phyloP scores from a whole-genome alignment of 2,113 vertebrate species.

The Rhynchomys soricoides region DNA sequence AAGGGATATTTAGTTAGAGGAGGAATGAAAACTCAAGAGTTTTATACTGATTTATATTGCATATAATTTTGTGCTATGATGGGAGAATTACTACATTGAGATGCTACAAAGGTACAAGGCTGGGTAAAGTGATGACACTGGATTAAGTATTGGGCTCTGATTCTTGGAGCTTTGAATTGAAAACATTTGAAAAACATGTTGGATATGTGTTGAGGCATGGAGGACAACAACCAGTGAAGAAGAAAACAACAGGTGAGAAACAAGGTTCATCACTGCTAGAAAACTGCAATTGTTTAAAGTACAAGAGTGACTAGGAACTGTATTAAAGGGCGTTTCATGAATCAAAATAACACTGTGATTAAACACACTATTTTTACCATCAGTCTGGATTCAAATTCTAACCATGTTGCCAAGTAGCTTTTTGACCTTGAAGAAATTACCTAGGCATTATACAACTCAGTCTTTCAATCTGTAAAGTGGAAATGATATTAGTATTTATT shows the following conservation, averaged over 20 bases:
- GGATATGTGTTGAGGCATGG: background rate
- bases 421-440: conserved; percentile 36
- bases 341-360: background rate
- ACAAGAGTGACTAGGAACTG: background rate
- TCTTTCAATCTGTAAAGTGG: conserved; percentile 3
- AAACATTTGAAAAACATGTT: conserved; percentile 11
- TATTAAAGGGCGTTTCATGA: conserved; percentile 5
- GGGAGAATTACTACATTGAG: background rate
- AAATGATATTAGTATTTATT: conserved; percentile 27
- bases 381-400: background rate
- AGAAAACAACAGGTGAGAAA: conserved; percentile 7
- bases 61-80: background rate
- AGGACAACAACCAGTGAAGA: background rate
- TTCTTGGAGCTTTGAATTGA: background rate
- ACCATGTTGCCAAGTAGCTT: background rate
- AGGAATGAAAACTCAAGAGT: background rate
- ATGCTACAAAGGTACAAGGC: background rate
- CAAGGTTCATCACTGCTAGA: background rate
- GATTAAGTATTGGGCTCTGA: background rate
- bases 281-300: conserved; percentile 12
- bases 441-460: background rate
- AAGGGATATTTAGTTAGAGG: background rate
- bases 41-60: background rate
- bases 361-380: background rate
- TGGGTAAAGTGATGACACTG: background rate